These are phyloP conservation scores for Mycalesis mineus DNA, from an alignment of 2,888 invertebrate species.

Conservation along the genomic window DNA sequence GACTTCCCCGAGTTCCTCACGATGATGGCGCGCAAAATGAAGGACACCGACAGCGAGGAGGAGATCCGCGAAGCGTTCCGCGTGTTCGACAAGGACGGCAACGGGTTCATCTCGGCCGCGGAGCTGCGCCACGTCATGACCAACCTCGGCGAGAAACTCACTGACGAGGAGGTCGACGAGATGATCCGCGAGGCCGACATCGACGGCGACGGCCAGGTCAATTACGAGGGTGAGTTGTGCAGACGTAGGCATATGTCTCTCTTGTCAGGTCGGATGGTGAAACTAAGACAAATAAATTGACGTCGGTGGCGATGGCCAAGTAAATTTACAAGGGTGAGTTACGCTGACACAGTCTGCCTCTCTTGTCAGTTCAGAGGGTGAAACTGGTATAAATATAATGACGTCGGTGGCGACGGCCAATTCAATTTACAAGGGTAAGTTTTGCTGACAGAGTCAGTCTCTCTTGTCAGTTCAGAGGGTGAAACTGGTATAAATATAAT, in stretches of 20 bases:
- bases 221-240: constrained; percentile 92
- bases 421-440: constrained; percentile 96
- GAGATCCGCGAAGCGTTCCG: constrained; percentile 99
- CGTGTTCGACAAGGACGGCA: constrained; percentile 99
- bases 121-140: constrained; percentile 99
- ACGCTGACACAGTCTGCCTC: too few relatives aligned
- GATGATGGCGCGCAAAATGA: constrained; percentile 99
- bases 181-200: constrained; percentile 99
- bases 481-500: constrained; percentile 91
- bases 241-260: too few relatives aligned
- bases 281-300: too few relatives aligned
- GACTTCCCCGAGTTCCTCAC: constrained; percentile 99
- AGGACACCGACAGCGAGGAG: constrained; percentile 99
- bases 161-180: constrained; percentile 99
- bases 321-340: constrained; percentile 95
- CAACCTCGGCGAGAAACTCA: constrained; percentile 99
- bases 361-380: constrained; percentile 88
- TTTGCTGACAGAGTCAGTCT: background rate
- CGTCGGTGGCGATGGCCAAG: constrained; percentile 87
- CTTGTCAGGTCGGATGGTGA: too few relatives aligned
- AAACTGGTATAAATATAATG: constrained; percentile 99
- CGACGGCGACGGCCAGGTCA: constrained; percentile 99
- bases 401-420: constrained; percentile 99
- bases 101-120: constrained; percentile 98
- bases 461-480: too few relatives aligned